Evolutionary conservation across 2,888 invertebrate species (phyloP), one percentile per base, ranked within the genome.

Genomic region (Cheilosia vernalis): DNA sequence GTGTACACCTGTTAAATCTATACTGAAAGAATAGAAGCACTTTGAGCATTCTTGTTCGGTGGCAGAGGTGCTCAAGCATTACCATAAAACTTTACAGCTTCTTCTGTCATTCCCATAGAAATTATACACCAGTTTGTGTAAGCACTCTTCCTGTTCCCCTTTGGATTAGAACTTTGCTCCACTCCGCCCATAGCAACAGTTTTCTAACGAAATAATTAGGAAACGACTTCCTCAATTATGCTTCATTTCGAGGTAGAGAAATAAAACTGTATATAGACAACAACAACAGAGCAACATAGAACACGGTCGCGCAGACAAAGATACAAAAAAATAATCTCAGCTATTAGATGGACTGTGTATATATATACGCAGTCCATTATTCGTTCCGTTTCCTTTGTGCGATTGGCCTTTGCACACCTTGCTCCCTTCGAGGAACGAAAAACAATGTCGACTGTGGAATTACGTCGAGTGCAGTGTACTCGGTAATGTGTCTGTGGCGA

Each of bases 171-270:
- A 53, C 51, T 66, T 51, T 58, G 42, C 72, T 44, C 61, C 19
- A 2, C 33, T 72, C 64, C 70, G 42, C 64, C 60, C 56, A 66
- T 60, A 42, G 70, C 66, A 69, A 70, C 66, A 80, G 66, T 76
- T 80, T 79, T 74, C 56, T 55, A 44, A 56, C n/a, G 58, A 84
- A 84, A 84, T 84, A 84, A 84, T 84, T 80, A 84, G 84, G 84
- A 80, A 85, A 85, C 84, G 70, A 80, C 84, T 85, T 85, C 80
- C 84, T 85, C 84, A 85, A 85, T 80, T 85, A 80, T 70, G 64
- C 70, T 64, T 80, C 76, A 80, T 85, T 85, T 80, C 56, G 66
- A 74, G 80, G 69, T 69, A 42, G 55, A 53, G 42, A 49, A 64
- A 74, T 70, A 72, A 84, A 84, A 74, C 56, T 30, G 30, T 24